Percentiles rank a stretch among this genome's conserved stretches.
These are phyloP conservation scores for Rutilus rutilus DNA, from an alignment of 2,113 vertebrate genomes.

Conservation along the genomic window DNA sequence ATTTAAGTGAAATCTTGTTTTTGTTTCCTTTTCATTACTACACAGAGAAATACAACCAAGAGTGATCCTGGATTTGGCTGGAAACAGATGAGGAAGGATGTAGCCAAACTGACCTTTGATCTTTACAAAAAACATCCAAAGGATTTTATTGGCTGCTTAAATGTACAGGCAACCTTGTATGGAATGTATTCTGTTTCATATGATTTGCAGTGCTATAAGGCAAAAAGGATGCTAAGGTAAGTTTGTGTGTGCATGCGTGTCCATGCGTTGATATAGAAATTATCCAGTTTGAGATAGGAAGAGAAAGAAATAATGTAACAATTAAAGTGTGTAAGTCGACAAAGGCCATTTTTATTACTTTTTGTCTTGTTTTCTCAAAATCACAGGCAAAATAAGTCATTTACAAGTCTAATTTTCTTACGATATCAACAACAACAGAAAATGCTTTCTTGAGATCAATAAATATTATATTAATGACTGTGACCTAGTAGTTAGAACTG, in stretches of 20 bases:
- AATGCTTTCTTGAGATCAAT: no score
- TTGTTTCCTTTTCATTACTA: not conserved
- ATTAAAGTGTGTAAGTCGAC: not conserved
- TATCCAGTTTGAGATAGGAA: not conserved
- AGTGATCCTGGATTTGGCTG: not conserved
- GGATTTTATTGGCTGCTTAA: constrained; percentile 92
- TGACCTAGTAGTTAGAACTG: no score
- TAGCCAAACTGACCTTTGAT: constrained; percentile 88
- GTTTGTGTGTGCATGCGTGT: constrained; percentile 42
- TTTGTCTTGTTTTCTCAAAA: no score
- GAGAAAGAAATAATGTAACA: not conserved
- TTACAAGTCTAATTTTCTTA: not conserved
- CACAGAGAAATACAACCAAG: constrained; percentile 23
- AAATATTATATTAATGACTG: no score
- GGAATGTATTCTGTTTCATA: constrained; percentile 91
- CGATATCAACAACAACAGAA: no score
- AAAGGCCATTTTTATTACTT: not conserved
- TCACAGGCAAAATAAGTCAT: not conserved
- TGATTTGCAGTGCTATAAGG: constrained; percentile 84
- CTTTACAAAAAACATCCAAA: constrained; percentile 89
- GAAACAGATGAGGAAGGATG: constrained; percentile 79
- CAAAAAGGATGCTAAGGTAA: constrained; percentile 81
- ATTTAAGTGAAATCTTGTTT: not conserved
- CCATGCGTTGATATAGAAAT: no score
- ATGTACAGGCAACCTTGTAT: constrained; percentile 89